Evolutionary conservation across 92 coral and sea anemone species (phyloP), one percentile per base, ranked within the genome.

Genomic region (Diadumene lineata): DNA sequence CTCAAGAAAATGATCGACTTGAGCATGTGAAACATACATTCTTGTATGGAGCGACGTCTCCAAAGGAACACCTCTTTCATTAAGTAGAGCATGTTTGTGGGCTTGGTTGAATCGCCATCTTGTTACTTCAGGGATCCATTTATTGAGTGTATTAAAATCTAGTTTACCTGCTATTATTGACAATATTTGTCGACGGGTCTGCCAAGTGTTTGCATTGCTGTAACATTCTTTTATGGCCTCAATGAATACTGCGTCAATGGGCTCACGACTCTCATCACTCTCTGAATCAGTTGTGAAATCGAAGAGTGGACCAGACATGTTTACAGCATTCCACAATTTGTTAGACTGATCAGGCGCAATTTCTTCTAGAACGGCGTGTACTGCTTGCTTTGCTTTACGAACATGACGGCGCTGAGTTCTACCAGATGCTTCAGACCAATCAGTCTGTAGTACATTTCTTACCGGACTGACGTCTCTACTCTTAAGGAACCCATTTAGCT

Each of bases 401-500:
- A 72, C 50, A 74, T 79, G 85, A 66, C 87, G 64, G 56, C 74
- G 79, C 74, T 46, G 74, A 32, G 92, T 87, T 68, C 78, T 32
- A 38, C 69, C 85, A 64, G 82, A 78, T 34, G 88, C 87, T 44
- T 44, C 82, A 34, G 78, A 79, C 80, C 79, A 82, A 50, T 82
- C 72, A 31, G 70, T 79, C 71, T 64, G 77, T 70, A 79, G 56
- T 44, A 70, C 81, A 64, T 68, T 48, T 70, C 92, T 66, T 34
- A 87, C 79, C 1, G 88, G 88, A 72, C 92, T 87, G 43, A 87
- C 73, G 56, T 82, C 88, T 56, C 81, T 56, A 58, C 79, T 79
- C 43, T 66, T 73, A 34, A 86, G 76, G 56, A 77, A 86, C 1
- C 75, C 17, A 16, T 82, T 81, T 60, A 86, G 66, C 74, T 69